Evolutionary conservation across 2,113 vertebrate genomes (phyloP).

Genomic region (Scytalopus superciliaris): DNA sequence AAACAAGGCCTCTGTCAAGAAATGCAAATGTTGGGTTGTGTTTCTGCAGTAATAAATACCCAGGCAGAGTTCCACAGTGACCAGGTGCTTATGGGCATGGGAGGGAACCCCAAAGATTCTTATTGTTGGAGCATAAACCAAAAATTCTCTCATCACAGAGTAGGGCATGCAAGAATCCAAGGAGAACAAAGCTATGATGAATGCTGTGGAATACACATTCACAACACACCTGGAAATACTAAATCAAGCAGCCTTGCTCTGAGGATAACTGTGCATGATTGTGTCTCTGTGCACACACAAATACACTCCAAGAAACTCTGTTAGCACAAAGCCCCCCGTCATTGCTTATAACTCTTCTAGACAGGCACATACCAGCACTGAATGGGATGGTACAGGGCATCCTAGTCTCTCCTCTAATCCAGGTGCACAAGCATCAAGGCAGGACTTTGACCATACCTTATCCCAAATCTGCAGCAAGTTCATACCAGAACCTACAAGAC

Average conservation of each 20-base stretch:
- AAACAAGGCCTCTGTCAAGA: neutral
- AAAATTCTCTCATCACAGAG: neutral
- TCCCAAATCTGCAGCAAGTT: conserved; percentile 88
- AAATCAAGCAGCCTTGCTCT: neutral
- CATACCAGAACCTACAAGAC: conserved; percentile 90
- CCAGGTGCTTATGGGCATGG: neutral
- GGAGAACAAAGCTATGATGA: neutral
- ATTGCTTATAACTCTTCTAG: neutral
- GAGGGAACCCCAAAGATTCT: neutral
- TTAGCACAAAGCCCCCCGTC: neutral
- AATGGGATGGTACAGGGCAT: conserved; percentile 70
- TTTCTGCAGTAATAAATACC: neutral
- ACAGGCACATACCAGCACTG: conserved; percentile 79
- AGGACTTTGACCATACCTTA: conserved; percentile 82
- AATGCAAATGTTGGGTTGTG: neutral
- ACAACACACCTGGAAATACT: neutral
- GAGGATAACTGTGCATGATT: neutral
- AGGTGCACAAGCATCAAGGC: conserved; percentile 84
- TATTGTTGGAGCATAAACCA: neutral
- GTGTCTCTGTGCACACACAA: accelerated
- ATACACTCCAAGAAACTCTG: neutral
- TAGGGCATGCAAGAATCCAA: neutral
- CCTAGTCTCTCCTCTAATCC: conserved; percentile 80
- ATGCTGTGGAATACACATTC: neutral
- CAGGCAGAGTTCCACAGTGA: neutral